phyloP scores from a whole-genome alignment of 2,888 invertebrate species.

The Orthonevra nobilis region DNA sequence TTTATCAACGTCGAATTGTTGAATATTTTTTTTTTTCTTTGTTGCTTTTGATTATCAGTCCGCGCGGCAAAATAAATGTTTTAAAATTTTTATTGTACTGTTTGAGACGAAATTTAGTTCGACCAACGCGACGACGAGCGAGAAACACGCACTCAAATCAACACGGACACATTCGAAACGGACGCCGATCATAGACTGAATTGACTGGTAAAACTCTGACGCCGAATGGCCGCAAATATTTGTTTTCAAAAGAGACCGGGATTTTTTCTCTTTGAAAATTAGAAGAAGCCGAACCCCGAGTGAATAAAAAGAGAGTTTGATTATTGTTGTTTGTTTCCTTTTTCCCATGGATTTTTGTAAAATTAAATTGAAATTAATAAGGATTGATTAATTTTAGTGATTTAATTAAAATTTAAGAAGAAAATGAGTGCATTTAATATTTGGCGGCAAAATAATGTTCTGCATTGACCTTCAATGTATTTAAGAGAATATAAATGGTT shows the following conservation, averaged over 20 bases:
- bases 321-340: background rate
- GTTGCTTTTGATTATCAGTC: background rate
- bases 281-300: no score
- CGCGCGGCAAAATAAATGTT: constrained; percentile 7
- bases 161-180: constrained; percentile 5
- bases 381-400: no score
- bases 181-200: constrained; percentile 41
- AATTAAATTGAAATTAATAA: no score
- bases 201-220: constrained; percentile 33
- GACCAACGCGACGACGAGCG: constrained; percentile 24
- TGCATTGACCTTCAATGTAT: background rate
- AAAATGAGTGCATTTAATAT: no score
- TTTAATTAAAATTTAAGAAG: no score
- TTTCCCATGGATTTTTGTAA: background rate
- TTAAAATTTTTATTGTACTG: background rate
- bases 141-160: background rate
- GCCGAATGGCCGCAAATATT: no score
- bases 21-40: constrained; percentile 11
- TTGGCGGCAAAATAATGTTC: constrained; percentile 13
- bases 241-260: no score
- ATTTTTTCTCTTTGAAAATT: no score
- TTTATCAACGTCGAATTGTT: constrained; percentile 3
- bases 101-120: constrained; percentile 8
- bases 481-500: no score
- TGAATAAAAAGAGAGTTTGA: background rate